These are phyloP conservation scores for Malurus elegans DNA, from an alignment of 2,113 vertebrate genomes.

Conservation along the genomic window DNA sequence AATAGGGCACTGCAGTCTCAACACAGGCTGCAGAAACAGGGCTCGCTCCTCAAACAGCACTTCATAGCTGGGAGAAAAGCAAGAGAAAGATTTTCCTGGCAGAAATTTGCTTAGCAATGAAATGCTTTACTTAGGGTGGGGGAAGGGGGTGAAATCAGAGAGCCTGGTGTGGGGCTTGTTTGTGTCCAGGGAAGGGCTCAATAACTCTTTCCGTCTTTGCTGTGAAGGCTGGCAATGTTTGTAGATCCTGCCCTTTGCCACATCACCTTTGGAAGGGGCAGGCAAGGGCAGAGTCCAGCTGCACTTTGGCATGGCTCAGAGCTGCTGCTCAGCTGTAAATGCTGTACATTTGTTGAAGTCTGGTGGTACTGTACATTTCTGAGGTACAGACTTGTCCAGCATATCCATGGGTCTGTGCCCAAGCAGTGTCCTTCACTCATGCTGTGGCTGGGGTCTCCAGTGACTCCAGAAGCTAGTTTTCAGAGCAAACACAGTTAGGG, in stretches of 20 bases:
- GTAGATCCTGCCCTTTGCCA: not conserved
- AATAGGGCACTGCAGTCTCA: not conserved
- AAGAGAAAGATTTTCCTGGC: not conserved
- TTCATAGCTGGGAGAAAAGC: not conserved
- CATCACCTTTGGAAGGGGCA: not conserved
- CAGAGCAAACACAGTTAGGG: not conserved
- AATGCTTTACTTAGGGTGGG: not conserved
- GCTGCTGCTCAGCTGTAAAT: not conserved
- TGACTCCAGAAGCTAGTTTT: not conserved
- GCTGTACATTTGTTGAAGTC: not conserved
- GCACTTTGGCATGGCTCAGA: not conserved
- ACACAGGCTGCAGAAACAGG: not conserved
- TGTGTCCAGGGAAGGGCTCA: not conserved
- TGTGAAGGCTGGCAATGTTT: not conserved
- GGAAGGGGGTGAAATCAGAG: not conserved
- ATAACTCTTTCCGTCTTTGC: not conserved
- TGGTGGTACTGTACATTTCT: not conserved
- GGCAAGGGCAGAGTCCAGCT: not conserved
- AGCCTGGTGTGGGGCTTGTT: not conserved
- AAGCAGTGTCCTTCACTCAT: not conserved
- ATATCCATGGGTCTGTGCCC: accelerated
- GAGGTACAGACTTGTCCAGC: not conserved
- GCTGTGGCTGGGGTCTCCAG: not conserved
- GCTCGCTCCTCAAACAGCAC: not conserved
- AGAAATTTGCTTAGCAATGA: not conserved